phyloP scores from a whole-genome alignment of 2,797 vertebrate genomes.

The Pteropus rufus region DNA sequence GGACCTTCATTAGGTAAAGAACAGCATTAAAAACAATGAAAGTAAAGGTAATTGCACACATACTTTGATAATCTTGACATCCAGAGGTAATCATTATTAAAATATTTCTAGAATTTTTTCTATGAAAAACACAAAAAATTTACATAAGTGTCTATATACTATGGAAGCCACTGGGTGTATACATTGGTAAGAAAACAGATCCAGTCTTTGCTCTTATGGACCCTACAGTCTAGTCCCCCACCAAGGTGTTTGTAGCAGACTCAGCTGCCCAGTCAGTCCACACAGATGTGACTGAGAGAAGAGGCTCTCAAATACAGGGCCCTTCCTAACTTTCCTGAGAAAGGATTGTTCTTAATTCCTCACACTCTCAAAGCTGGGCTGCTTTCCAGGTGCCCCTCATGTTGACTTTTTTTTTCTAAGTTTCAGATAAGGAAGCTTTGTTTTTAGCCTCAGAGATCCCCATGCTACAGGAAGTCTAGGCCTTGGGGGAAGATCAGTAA shows the following conservation, averaged over 20 bases:
- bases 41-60: not conserved
- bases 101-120: not conserved
- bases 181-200: not conserved
- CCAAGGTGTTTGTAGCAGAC: not conserved
- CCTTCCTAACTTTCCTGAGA: not conserved
- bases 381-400: not conserved
- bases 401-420: not conserved
- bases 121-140: not conserved
- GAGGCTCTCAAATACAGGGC: not conserved
- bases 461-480: not conserved
- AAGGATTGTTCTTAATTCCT: not conserved
- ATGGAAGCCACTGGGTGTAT: not conserved
- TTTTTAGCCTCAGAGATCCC: not conserved
- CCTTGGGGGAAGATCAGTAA: not conserved
- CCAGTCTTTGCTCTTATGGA: not conserved
- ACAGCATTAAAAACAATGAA: not conserved
- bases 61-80: not conserved
- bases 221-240: not conserved
- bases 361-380: not conserved
- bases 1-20: not conserved
- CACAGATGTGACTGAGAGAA: not conserved
- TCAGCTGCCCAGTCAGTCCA: not conserved
- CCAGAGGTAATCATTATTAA: not conserved
- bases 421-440: not conserved
- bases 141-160: not conserved